Base-by-base conservation (phyloP, 2,888 invertebrate species). In the Hyppa rectilinea region DNA sequence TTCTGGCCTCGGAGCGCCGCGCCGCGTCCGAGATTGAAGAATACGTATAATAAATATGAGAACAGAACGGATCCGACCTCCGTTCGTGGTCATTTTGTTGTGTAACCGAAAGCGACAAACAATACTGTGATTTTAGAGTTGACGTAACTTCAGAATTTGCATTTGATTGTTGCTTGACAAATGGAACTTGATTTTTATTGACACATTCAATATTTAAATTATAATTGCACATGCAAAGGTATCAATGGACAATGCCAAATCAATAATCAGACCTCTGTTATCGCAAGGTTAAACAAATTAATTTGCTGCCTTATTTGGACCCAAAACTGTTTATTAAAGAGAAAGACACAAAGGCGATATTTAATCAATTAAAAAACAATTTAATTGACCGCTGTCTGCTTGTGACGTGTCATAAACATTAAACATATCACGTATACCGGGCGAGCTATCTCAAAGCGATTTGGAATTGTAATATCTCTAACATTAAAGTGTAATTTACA, bases 11-110 rank as follows among this genome's bases (percentile, higher is more conserved):
- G 92, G 92, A 91, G 92, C 91, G 90, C 81, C 91, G 90, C 81
- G 87, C 81, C 89, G 90, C 89, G 87, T 88, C 89, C 87, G 91
- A 93, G 94, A 95, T 94, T 93, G 94, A 95, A 95, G 95, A 95
- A 95, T 95, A 95, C 94, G 93, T 94, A 93, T 92, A 92, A 93
- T 93, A 95, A 94, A 95, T 94, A 95, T 94, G 95, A 95, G 95
- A 70, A 72, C 70, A 65, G 65, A 95, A 94, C 94, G 93, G 90
- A 94, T 89, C 91, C 92, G 94, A 94, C 95, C 95, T 95, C 88
- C 87, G 90, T 94, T 95, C 93, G 94, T 95, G 96, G 95, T 93
- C 96, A 91, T 89, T 82, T 71, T n/a, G 87, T 96, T 95, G 94
- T 92, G 95, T 94, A 95, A 95, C 89, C 86, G 82, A 80, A 87